Evolutionary conservation across 2,888 invertebrate genomes (phyloP), one percentile per base, ranked within the genome.

Genomic region (Trimorus sp.): DNA sequence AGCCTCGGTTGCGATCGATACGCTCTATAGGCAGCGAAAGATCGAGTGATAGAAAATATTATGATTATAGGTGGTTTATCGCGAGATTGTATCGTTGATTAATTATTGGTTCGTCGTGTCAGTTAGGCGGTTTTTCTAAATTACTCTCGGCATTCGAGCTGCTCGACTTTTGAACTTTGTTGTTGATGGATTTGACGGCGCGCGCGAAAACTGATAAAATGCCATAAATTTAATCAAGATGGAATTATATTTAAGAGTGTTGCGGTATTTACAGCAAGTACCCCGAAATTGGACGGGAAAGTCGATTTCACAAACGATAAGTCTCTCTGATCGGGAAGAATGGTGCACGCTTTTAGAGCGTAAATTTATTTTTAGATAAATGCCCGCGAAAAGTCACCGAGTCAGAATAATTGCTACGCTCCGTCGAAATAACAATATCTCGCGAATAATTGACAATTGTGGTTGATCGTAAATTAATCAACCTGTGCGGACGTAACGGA

Each of bases 281-380:
- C 36, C 45, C 2, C 1, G 14, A 59, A 49, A 59, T 59, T 69
- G 69, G 8, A 69, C 49, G 9, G 59, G 14, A 42, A 68, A 69
- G 38, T 69, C 38, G 49, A 69, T 58, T 59, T 69, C 14, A 38
- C 37, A 49, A 49, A 49, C 48, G 59, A 59, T 49, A 69, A 58
- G 59, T 58, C 26, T 11, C 48, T 53, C 48, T n/a, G 14, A 65
- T 40, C 15, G 9, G n/a, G 48, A 42, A 59, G 14, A 59, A 63
- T 49, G 51, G 63, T 37, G 49, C n/a, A n/a, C 48, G 48, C 56
- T 68, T 58, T 68, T 48, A 58, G 15, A 48, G 38, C 26, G 42
- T 48, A 14, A 48, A 45, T 68, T 68, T 68, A 58, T 58, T 68
- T 68, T 58, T 68, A 68, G 56, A 68, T 11, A 51, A 56, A 56